Conservation (phyloP, 2,113 vertebrate genomes). For the Diadophis punctatus region DNA sequence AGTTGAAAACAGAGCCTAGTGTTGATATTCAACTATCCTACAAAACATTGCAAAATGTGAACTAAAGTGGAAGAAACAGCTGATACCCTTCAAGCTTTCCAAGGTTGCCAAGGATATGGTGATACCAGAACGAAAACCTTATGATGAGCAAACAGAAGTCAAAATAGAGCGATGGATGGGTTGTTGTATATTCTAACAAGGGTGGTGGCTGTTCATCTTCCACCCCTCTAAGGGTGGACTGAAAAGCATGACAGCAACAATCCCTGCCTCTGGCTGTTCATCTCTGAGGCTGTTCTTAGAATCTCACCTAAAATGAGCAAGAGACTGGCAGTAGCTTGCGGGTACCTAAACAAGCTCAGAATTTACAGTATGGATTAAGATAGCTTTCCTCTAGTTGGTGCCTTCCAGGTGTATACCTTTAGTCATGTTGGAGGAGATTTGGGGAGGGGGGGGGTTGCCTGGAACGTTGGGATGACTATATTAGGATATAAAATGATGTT, state of each 20-base stretch:
- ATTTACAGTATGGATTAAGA: not conserved
- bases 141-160: not conserved
- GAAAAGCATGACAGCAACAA: not conserved
- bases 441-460: not conserved
- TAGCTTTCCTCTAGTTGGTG: not conserved
- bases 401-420: not conserved
- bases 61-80: not conserved
- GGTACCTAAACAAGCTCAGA: not conserved
- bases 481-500: not conserved
- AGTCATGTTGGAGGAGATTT: not conserved
- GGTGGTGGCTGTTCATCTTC: not conserved
- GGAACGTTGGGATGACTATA: not conserved
- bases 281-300: not conserved
- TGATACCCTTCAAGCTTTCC: not conserved
- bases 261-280: not conserved
- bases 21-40: not conserved
- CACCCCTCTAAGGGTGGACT: not conserved
- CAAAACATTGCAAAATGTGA: not conserved
- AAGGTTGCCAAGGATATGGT: not conserved
- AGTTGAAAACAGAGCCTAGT: not conserved
- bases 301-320: not conserved
- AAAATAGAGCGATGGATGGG: not conserved
- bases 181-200: not conserved
- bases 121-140: not conserved
- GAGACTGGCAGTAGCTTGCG: not conserved